Base-by-base conservation (phyloP, 2,113 vertebrate genomes). In the Phodopus roborovskii region DNA sequence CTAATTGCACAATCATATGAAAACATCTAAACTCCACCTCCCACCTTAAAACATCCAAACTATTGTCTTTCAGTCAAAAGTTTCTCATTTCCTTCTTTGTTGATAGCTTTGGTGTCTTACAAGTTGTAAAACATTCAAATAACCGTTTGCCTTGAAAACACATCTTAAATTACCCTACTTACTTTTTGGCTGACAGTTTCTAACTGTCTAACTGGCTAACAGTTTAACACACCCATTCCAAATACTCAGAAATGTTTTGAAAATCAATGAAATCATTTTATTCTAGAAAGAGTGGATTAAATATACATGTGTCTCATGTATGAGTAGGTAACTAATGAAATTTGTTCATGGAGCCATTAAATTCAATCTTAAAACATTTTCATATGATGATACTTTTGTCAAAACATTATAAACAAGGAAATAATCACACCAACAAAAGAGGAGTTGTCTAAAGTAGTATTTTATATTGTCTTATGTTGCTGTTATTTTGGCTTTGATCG, bases 211-310 rank as follows among this genome's bases (percentile, higher is more conserved):
- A n/a, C n/a, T n/a, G n/a, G n/a, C n/a, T n/a, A n/a, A 74, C 2
- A 48, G 19, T 45, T 93, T 92, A 26, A 87, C 5, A 94, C 6
- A 68, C 85, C 10, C 0, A 68, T 9, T 85, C 39, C 36, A 94
- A 84, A 70, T 53, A 78, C 11, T 81, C 95, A 64, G 77, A 95
- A 86, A 70, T 71, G 68, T 81, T 88, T 97, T 90, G 50, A 88
- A 95, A 81, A 96, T 95, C 30, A 88, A 16, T 33, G 36, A 16
- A 30, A 12, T 30, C 2, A 9, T 82, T 50, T 96, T 74, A 86
- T 81, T 11, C 48, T 17, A 62, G 71, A 88, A 88, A 78, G 36
- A 12, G 4, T 24, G 10, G 39, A 92, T 86, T 95, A 56, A 73
- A 79, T 74, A 84, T 45, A 86, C 92, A 48, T 77, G 89, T 66